Evolutionary conservation across 2,113 vertebrate species (phyloP).

Genomic region (Heptranchias perlo): DNA sequence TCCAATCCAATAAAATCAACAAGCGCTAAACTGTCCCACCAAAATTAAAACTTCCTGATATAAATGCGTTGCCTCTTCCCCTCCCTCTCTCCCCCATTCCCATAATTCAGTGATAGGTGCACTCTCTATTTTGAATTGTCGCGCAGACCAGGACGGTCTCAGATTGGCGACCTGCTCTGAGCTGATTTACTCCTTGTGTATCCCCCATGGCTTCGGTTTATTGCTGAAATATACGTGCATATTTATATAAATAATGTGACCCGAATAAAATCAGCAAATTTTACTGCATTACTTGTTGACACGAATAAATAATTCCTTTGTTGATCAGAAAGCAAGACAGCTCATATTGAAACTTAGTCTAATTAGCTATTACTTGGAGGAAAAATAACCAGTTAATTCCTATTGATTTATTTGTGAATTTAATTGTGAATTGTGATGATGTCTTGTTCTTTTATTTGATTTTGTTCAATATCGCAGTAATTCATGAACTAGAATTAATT

Average conservation of each 20-base stretch:
- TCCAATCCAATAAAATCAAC: too few species aligned
- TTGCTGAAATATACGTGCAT: not conserved
- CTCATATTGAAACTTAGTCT: not conserved
- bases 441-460: conserved; percentile 10
- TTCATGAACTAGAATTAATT: not conserved
- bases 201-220: too few species aligned
- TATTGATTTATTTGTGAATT: not conserved
- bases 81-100: too few species aligned
- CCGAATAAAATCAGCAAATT: not conserved
- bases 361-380: not conserved
- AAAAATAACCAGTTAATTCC: not conserved
- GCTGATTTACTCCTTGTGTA: too few species aligned
- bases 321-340: not conserved
- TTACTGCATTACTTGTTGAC: not conserved
- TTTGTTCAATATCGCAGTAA: not conserved
- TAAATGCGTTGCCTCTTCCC: too few species aligned
- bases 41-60: too few species aligned
- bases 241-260: not conserved
- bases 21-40: too few species aligned
- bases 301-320: not conserved
- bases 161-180: too few species aligned
- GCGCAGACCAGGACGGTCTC: too few species aligned
- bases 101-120: too few species aligned
- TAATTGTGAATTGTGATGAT: not conserved
- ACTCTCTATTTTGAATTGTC: too few species aligned